Conservation (phyloP, 2,888 invertebrate genomes). For the Ophion slaviceki region DNA sequence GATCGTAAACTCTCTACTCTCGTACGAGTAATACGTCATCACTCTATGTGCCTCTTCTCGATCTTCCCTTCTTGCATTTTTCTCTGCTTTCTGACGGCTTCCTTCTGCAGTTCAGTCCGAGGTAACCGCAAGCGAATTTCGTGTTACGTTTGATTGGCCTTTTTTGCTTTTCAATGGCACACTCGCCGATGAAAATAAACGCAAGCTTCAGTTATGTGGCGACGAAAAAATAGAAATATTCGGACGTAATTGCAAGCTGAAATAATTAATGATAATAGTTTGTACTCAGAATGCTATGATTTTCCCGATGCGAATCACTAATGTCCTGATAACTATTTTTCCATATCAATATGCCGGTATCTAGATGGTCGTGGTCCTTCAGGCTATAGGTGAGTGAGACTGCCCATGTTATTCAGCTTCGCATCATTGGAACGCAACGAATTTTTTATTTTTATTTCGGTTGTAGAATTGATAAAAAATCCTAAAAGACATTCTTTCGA, state of each 20-base stretch:
- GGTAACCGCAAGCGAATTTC: neutral
- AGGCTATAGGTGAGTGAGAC: too few species aligned
- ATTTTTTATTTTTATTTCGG: too few species aligned
- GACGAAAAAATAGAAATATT: neutral
- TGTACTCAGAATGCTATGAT: neutral
- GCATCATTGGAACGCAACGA: too few species aligned
- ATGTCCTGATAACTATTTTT: neutral
- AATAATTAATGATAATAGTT: neutral
- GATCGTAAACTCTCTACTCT: slow-evolving; percentile 61
- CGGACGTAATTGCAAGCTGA: neutral
- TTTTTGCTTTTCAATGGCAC: neutral
- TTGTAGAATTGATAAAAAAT: too few species aligned
- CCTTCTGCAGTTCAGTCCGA: slow-evolving; percentile 48
- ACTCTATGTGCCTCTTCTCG: slow-evolving; percentile 5
- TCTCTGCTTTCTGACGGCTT: neutral
- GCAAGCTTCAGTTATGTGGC: neutral
- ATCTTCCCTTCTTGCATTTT: neutral
- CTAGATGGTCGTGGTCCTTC: too few species aligned
- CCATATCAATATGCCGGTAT: neutral
- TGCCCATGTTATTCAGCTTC: too few species aligned
- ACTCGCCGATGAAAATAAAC: too few species aligned
- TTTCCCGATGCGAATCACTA: neutral
- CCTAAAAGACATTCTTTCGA: too few species aligned
- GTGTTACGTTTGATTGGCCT: neutral
- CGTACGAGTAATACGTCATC: slow-evolving; percentile 49